phyloP scores from a whole-genome alignment of 2,888 invertebrate genomes.

The Cheilosia impressa region DNA sequence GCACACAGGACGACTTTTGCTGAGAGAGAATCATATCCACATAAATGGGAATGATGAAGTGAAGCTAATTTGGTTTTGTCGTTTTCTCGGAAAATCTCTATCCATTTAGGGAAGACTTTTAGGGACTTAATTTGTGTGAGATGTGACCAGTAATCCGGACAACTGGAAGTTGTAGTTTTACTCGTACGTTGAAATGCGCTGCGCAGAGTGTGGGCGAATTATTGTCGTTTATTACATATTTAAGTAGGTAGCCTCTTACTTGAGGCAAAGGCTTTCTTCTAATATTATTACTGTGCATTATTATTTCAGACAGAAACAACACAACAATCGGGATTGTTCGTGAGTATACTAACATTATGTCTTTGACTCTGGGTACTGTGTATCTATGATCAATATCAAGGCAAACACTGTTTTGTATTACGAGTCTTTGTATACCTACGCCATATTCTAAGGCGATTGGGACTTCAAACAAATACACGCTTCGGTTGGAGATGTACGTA shows the following conservation, averaged over 20 bases:
- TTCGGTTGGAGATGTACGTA: too few relatives aligned
- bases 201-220: slow-evolving; percentile 21
- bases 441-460: too few relatives aligned
- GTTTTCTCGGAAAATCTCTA: slow-evolving; percentile 58
- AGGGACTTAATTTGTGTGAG: slow-evolving; percentile 63
- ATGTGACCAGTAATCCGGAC: slow-evolving; percentile 64
- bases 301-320: not conserved
- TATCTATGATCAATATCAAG: too few relatives aligned
- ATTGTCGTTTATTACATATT: slow-evolving; percentile 20
- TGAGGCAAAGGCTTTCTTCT: too few relatives aligned
- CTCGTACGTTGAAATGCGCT: not conserved
- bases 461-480: too few relatives aligned
- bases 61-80: slow-evolving; percentile 70
- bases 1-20: slow-evolving; percentile 51
- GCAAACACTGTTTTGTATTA: too few relatives aligned
- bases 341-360: too few relatives aligned
- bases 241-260: slow-evolving; percentile 18
- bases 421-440: too few relatives aligned
- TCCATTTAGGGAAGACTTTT: slow-evolving; percentile 56
- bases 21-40: slow-evolving; percentile 59
- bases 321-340: not conserved
- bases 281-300: not conserved
- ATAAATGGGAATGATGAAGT: slow-evolving; percentile 73
- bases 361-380: too few relatives aligned
- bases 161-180: slow-evolving; percentile 23